Evolutionary conservation across 2,797 vertebrate species (phyloP).

Genomic region (Alcedo atthis): DNA sequence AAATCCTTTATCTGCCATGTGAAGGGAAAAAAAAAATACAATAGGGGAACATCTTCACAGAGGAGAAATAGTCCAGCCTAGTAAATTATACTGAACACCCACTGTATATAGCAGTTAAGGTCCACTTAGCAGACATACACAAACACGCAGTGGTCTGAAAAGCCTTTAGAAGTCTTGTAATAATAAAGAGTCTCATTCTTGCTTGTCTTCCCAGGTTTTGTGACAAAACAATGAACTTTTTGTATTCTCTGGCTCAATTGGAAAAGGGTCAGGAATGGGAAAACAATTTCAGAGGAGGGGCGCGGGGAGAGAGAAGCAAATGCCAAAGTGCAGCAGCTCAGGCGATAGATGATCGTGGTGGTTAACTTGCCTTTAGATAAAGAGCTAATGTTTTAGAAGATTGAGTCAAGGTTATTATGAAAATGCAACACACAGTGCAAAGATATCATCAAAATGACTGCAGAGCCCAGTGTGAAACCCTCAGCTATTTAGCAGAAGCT

Average conservation of each 20-base stretch:
- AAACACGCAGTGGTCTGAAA: slow-evolving; percentile 52
- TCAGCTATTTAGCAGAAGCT: slow-evolving; percentile 47
- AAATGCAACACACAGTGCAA: background rate
- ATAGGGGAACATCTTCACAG: background rate
- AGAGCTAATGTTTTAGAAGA: slow-evolving; percentile 43
- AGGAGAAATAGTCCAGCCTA: slow-evolving; percentile 25
- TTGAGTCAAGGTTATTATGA: slow-evolving; percentile 49
- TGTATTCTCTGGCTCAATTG: slow-evolving; percentile 59
- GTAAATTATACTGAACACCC: slow-evolving; percentile 46
- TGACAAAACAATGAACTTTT: slow-evolving; percentile 73
- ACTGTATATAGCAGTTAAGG: slow-evolving; percentile 63
- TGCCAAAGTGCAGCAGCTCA: slow-evolving; percentile 40
- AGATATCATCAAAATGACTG: slow-evolving; percentile 44
- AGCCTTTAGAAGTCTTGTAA: slow-evolving; percentile 65
- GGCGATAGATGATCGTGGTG: background rate
- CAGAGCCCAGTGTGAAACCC: slow-evolving; percentile 34
- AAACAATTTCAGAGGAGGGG: slow-evolving; percentile 22
- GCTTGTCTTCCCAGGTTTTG: slow-evolving; percentile 70
- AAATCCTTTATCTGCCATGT: slow-evolving; percentile 6
- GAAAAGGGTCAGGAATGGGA: slow-evolving; percentile 55
- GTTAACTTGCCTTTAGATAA: slow-evolving; percentile 41
- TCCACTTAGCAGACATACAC: slow-evolving; percentile 66
- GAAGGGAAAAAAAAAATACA: slow-evolving; percentile 21
- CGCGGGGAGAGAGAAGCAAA: slow-evolving; percentile 30
- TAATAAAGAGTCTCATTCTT: slow-evolving; percentile 72